These are phyloP conservation scores for Porites australiensis DNA, from an alignment of 64 coral and sea anemone species.

Conservation along the genomic window DNA sequence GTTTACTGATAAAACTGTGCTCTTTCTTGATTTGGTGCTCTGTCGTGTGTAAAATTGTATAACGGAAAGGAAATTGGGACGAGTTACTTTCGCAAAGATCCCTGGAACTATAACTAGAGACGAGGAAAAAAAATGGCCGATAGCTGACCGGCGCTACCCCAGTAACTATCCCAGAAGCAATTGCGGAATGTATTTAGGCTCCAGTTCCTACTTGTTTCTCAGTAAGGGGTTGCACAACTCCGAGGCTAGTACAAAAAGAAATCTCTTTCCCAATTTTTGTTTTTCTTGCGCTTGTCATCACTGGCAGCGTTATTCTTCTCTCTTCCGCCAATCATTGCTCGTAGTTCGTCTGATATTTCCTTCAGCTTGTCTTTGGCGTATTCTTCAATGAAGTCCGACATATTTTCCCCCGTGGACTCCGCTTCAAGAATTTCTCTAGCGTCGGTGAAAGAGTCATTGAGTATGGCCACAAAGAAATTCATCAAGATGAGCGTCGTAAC, in stretches of 20 bases:
- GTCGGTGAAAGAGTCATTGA: constrained; percentile 68
- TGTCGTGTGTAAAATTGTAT: too few relatives aligned
- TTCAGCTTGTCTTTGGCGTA: constrained; percentile 24
- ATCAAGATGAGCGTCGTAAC: constrained; percentile 64
- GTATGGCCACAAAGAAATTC: constrained; percentile 74
- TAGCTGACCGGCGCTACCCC: too few relatives aligned
- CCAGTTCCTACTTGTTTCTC: too few relatives aligned
- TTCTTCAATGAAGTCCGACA: constrained; percentile 35
- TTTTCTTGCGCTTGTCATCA: background rate
- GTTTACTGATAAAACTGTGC: too few relatives aligned
- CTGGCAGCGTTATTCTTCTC: background rate
- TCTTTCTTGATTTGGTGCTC: too few relatives aligned
- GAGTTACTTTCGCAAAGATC: too few relatives aligned
- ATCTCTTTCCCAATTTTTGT: background rate
- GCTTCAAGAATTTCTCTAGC: constrained; percentile 13
- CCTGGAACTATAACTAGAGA: too few relatives aligned
- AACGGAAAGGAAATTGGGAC: too few relatives aligned
- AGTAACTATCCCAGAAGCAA: too few relatives aligned
- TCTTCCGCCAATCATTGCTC: background rate
- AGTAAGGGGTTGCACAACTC: too few relatives aligned
- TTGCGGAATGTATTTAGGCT: too few relatives aligned
- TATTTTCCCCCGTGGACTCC: constrained; percentile 22
- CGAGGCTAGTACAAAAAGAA: constrained; percentile 35
- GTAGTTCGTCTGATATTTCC: constrained; percentile 30
- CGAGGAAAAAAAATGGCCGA: too few relatives aligned